phyloP scores from a whole-genome alignment of 2,797 vertebrate species.

The Phalanger gymnotis region DNA sequence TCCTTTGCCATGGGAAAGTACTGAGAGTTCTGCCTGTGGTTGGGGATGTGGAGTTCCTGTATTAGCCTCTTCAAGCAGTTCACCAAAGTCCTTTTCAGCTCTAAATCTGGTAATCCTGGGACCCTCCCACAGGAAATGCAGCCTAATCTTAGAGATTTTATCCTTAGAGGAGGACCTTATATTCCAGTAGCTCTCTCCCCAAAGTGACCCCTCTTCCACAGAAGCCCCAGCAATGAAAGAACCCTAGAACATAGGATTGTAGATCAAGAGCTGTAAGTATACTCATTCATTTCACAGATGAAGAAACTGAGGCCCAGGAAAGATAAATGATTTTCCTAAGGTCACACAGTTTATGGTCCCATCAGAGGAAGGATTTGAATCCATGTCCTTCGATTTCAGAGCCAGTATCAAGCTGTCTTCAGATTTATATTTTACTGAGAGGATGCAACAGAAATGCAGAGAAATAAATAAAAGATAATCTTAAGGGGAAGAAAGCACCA shows the following conservation, averaged over 20 bases:
- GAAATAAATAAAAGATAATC: too few relatives aligned
- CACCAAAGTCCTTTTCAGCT: neutral
- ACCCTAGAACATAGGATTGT: neutral
- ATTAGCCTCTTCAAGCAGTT: neutral
- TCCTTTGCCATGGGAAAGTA: neutral
- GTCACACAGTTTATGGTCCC: neutral
- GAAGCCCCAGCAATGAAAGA: neutral
- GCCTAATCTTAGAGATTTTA: neutral
- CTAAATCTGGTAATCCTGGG: neutral
- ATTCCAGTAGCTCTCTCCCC: neutral
- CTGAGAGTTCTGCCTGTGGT: too few relatives aligned
- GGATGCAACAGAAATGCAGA: too few relatives aligned
- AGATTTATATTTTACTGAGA: too few relatives aligned
- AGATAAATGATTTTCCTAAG: neutral
- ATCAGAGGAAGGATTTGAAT: neutral
- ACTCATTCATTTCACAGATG: neutral
- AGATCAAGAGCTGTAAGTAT: neutral
- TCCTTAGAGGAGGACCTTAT: neutral
- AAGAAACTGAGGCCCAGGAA: neutral
- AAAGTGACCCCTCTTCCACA: neutral
- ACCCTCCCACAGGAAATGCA: neutral
- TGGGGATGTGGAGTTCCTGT: neutral
- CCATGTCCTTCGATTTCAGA: too few relatives aligned
- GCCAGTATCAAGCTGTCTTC: too few relatives aligned
- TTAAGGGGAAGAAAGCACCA: too few relatives aligned